phyloP scores from a whole-genome alignment of 2,888 invertebrate species.

The Adelphocoris suturalis region DNA sequence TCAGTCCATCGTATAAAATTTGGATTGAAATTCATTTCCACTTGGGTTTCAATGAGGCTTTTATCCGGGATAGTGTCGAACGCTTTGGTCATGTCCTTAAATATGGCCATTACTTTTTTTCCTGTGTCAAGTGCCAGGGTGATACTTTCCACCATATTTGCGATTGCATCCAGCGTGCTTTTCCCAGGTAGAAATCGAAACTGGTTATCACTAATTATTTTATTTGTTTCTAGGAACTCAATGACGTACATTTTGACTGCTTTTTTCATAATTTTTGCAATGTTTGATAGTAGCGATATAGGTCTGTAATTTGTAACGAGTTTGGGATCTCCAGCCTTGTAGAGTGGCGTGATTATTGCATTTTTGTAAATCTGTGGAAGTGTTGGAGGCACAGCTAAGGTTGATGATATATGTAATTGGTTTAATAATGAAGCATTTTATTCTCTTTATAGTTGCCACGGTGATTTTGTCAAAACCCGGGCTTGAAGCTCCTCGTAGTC shows the following conservation, averaged over 20 bases:
- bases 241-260: slow-evolving; percentile 33
- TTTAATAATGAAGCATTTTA: neutral
- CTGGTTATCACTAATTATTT: slow-evolving; percentile 42
- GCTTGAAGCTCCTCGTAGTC: slow-evolving; percentile 47
- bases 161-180: slow-evolving; percentile 53
- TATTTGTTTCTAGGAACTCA: slow-evolving; percentile 4
- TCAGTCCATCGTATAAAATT: neutral
- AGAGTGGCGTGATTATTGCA: slow-evolving; percentile 10
- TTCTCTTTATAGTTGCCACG: slow-evolving; percentile 47
- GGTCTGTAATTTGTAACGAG: slow-evolving; percentile 49
- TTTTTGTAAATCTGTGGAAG: slow-evolving; percentile 37
- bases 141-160: slow-evolving; percentile 43
- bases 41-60: slow-evolving; percentile 22
- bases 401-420: slow-evolving; percentile 9
- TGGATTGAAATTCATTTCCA: neutral
- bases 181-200: slow-evolving; percentile 43
- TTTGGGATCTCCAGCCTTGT: slow-evolving; percentile 35
- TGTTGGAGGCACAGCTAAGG: neutral
- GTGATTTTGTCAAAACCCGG: slow-evolving; percentile 52
- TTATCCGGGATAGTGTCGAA: slow-evolving; percentile 56
- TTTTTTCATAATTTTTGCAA: slow-evolving; percentile 58
- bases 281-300: slow-evolving; percentile 50
- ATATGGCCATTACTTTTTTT: slow-evolving; percentile 61
- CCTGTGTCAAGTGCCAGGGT: slow-evolving; percentile 51
- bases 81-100: slow-evolving; percentile 61